A percentile compares a stretch with the other conserved stretches of the same genome.
These are phyloP conservation scores for Varanus salvator DNA, from an alignment of 2,113 vertebrate species.

Conservation along the genomic window DNA sequence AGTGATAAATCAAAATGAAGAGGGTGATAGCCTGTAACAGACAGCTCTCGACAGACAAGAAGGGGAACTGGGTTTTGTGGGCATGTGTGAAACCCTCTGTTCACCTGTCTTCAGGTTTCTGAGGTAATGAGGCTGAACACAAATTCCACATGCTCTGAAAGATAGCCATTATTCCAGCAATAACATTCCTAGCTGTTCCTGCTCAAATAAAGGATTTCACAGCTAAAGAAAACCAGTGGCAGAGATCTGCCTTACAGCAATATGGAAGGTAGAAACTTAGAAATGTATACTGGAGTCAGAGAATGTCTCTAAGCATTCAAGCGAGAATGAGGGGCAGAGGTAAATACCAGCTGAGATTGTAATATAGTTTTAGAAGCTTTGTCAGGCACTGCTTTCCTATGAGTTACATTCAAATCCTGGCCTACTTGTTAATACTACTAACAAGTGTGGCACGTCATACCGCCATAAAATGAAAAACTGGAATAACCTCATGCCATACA, in stretches of 20 bases:
- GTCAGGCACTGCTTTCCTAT: not conserved
- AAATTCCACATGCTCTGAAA: not conserved
- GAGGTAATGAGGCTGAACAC: slow-evolving; percentile 12
- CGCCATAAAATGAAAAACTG: not conserved
- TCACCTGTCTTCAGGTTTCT: not conserved
- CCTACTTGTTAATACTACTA: not conserved
- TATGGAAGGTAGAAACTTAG: not conserved
- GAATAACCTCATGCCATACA: not conserved
- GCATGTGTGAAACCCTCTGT: not conserved
- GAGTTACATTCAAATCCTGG: not conserved
- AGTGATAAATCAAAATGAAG: slow-evolving; percentile 69
- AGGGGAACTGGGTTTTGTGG: slow-evolving; percentile 5
- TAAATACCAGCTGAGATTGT: not conserved
- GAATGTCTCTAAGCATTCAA: not conserved
- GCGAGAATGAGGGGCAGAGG: not conserved
- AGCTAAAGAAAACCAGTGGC: not conserved
- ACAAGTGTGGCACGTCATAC: not conserved
- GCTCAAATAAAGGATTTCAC: not conserved
- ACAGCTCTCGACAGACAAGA: slow-evolving; percentile 40
- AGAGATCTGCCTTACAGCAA: not conserved
- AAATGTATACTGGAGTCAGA: not conserved
- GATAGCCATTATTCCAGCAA: slow-evolving; percentile 13
- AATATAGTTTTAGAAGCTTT: not conserved
- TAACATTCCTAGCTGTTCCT: not conserved
- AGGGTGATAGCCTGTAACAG: slow-evolving; percentile 57